These are phyloP conservation scores for Clarias laeviceps DNA, from an alignment of 2,797 vertebrate species.

Conservation along the genomic window DNA sequence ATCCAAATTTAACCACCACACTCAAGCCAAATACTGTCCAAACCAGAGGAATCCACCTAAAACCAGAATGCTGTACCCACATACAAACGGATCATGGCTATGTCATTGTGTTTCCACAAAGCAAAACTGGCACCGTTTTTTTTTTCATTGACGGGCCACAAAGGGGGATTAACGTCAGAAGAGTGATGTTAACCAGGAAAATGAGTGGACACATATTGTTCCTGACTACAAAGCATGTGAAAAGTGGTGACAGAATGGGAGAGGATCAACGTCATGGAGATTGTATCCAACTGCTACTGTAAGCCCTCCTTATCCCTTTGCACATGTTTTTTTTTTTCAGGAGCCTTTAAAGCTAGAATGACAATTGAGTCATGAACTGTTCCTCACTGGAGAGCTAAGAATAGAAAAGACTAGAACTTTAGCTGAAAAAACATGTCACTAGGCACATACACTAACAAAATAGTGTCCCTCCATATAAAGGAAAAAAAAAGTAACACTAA, in stretches of 20 bases:
- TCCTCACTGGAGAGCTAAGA: constrained; percentile 27
- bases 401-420: constrained; percentile 21
- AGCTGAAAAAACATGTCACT: background rate
- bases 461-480: background rate
- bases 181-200: background rate
- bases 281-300: constrained; percentile 34
- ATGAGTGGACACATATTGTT: constrained; percentile 41
- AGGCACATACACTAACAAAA: constrained; percentile 3
- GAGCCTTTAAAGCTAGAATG: constrained; percentile 36
- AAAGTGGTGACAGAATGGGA: constrained; percentile 49
- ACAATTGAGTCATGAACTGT: constrained; percentile 30
- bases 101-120: background rate
- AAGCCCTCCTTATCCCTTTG: constrained; percentile 31
- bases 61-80: background rate
- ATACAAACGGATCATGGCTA: background rate
- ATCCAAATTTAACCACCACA: constrained; percentile 45
- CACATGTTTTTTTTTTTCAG: constrained; percentile 39
- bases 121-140: background rate
- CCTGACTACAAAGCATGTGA: constrained; percentile 36
- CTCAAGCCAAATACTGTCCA: constrained; percentile 30
- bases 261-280: constrained; percentile 39
- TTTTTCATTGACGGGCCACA: constrained; percentile 18
- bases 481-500: background rate
- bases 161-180: constrained; percentile 31
- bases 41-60: constrained; percentile 26